phyloP scores from a whole-genome alignment of 2,888 invertebrate species.

The Caenorhabditis uteleia region DNA sequence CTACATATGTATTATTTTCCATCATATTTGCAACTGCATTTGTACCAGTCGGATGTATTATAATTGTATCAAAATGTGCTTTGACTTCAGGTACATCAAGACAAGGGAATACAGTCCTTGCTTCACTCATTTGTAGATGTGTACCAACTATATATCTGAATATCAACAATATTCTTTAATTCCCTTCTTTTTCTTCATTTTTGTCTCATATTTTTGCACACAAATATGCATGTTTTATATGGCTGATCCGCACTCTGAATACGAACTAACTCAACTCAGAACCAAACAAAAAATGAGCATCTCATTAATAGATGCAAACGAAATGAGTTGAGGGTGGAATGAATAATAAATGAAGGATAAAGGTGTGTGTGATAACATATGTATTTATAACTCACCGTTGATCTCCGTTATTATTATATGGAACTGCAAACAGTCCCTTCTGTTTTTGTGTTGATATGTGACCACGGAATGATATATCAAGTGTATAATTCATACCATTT shows the following conservation, averaged over 20 bases:
- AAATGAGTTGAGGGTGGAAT: no score
- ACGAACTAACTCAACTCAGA: no score
- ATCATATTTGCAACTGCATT: conserved; percentile 86
- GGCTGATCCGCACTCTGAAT: no score
- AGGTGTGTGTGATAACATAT: no score
- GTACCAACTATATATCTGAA: conserved; percentile 73
- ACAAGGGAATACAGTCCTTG: conserved; percentile 90
- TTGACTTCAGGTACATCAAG: conserved; percentile 89
- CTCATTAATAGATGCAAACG: no score
- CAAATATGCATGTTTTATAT: no score
- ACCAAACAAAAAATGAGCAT: no score
- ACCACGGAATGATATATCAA: conserved; percentile 21
- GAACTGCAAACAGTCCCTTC: conserved; percentile 23
- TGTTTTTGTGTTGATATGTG: conserved; percentile 10
- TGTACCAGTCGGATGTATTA: conserved; percentile 76
- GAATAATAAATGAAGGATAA: no score
- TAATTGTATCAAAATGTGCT: conserved; percentile 79
- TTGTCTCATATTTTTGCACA: no score
- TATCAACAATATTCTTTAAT: no score
- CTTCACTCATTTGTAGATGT: conserved; percentile 93
- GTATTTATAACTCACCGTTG: no score
- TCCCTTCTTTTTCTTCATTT: no score
- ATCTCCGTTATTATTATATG: conserved; percentile 4
- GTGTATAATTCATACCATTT: conserved; percentile 32
- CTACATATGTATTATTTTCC: conserved; percentile 57